phyloP scores from a whole-genome alignment of 2,113 vertebrate species.

The Melanostigma gelatinosum region DNA sequence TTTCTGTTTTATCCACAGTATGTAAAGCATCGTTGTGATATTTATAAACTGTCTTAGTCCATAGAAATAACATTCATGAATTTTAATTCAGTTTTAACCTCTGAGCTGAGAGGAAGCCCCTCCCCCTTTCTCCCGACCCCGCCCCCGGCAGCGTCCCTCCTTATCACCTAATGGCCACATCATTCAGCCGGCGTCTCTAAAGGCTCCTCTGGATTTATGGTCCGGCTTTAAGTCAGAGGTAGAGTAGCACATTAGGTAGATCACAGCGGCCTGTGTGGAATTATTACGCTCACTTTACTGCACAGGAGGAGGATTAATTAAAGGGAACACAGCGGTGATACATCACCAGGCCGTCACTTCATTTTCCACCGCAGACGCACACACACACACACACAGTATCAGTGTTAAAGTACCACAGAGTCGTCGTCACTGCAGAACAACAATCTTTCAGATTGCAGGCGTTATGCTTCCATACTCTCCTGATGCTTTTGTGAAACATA shows the following conservation, averaged over 20 bases:
- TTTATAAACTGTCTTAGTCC: too few species aligned
- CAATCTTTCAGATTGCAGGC: not conserved
- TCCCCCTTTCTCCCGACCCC: not conserved
- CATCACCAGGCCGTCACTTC: slow-evolving; percentile 48
- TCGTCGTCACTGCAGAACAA: not conserved
- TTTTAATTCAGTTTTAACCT: not conserved
- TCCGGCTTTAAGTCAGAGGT: slow-evolving; percentile 57
- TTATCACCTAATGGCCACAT: slow-evolving; percentile 43
- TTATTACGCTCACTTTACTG: slow-evolving; percentile 62
- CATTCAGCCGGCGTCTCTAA: slow-evolving; percentile 46
- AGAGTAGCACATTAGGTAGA: slow-evolving; percentile 63
- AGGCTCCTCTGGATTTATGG: slow-evolving; percentile 53
- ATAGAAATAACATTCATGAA: not conserved
- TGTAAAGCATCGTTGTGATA: not conserved
- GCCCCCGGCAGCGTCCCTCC: slow-evolving; percentile 10
- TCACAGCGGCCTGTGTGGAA: slow-evolving; percentile 54
- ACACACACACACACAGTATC: slow-evolving; percentile 25
- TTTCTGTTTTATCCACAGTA: not conserved
- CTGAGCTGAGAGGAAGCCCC: not conserved
- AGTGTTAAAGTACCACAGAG: not conserved
- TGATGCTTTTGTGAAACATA: too few species aligned
- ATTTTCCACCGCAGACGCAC: slow-evolving; percentile 27
- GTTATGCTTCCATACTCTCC: not conserved
- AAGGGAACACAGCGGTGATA: slow-evolving; percentile 49
- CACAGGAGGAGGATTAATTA: slow-evolving; percentile 63